phyloP scores from a whole-genome alignment of 2,797 vertebrate genomes.

The Diglossa cyanea region DNA sequence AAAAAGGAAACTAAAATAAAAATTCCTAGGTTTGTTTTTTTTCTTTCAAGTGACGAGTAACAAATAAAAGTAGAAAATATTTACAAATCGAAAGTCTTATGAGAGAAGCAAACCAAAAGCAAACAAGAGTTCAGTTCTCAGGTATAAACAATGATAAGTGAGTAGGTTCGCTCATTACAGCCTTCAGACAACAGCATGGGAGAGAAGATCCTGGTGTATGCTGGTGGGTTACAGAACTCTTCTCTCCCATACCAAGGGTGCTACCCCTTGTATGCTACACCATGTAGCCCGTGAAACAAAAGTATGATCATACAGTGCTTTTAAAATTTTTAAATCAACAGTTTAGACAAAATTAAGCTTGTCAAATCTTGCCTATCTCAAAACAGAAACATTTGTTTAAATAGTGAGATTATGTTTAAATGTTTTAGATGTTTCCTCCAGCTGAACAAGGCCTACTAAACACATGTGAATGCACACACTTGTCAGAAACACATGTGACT shows the following conservation, averaged over 20 bases:
- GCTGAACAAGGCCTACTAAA: background rate
- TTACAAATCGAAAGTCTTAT: background rate
- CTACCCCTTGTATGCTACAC: background rate
- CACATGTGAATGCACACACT: background rate
- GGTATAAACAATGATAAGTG: background rate
- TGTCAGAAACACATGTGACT: background rate
- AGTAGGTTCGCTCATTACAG: background rate
- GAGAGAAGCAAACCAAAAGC: background rate
- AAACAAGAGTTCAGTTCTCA: background rate
- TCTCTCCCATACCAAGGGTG: fast-evolving
- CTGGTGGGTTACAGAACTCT: background rate
- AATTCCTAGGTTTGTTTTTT: background rate
- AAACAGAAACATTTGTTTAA: background rate
- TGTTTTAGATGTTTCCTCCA: background rate
- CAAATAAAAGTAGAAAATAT: background rate
- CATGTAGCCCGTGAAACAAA: background rate
- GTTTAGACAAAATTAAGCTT: background rate
- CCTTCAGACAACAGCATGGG: background rate
- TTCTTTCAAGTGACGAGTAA: background rate
- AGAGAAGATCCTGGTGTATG: background rate
- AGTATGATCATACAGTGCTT: too few relatives aligned
- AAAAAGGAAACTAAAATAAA: background rate
- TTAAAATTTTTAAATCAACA: background rate
- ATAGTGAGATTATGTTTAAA: background rate
- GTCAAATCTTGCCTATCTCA: background rate